Conservation (phyloP, 2,888 invertebrate genomes). For the Pardosa pseudoannulata region DNA sequence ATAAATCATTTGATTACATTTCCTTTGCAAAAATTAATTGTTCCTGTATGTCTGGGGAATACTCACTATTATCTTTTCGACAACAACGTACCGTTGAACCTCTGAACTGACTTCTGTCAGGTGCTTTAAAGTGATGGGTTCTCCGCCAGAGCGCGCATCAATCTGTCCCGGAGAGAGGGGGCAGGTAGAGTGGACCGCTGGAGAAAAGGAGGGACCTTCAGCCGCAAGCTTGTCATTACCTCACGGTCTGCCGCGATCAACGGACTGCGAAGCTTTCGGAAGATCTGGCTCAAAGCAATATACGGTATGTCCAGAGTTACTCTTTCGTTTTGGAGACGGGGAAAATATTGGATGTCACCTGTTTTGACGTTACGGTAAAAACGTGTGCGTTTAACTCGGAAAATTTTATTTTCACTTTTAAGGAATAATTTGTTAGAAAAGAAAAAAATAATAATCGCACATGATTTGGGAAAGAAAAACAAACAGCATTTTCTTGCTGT, state of each 20-base stretch:
- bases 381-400: too few species aligned
- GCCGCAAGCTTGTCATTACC: constrained; percentile 4
- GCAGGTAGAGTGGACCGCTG: not conserved
- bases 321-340: not conserved
- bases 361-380: too few species aligned
- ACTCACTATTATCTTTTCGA: not conserved
- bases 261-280: not conserved
- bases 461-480: too few species aligned
- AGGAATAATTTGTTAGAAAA: too few species aligned
- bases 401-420: too few species aligned
- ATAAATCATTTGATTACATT: constrained; percentile 4
- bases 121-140: not conserved
- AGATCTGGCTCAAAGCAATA: not conserved
- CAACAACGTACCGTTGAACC: not conserved
- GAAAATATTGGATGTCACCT: not conserved
- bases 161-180: not conserved
- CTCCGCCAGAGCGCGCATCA: not conserved
- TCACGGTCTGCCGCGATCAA: not conserved
- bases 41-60: not conserved
- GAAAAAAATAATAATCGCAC: too few species aligned
- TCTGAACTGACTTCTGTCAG: not conserved
- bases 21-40: not conserved
- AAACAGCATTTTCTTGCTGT: too few species aligned
- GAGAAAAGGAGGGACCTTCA: constrained; percentile 6
- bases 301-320: not conserved